Evolutionary conservation across 2,888 invertebrate species (phyloP).

Genomic region (Lithophane socia): DNA sequence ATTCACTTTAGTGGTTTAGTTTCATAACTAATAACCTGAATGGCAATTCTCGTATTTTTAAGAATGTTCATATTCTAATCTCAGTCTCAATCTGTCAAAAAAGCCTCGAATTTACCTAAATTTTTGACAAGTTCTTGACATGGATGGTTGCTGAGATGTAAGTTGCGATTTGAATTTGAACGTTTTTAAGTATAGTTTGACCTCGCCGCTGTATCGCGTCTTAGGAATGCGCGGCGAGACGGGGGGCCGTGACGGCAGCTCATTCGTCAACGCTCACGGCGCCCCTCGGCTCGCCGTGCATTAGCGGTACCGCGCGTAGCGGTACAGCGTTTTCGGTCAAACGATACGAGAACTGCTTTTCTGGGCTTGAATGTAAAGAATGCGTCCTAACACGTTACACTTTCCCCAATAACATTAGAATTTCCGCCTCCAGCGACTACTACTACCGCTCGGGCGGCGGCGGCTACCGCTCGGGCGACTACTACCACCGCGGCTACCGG

Average conservation of each 20-base stretch:
- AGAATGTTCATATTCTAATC: background rate
- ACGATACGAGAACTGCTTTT: background rate
- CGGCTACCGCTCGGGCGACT: conserved; percentile 89
- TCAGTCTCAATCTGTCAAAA: background rate
- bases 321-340: too few species aligned
- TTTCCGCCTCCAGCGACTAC: conserved; percentile 72
- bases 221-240: too few species aligned
- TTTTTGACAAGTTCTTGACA: background rate
- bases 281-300: too few species aligned
- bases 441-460: conserved; percentile 88
- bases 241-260: too few species aligned
- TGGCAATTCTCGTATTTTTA: background rate
- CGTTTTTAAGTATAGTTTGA: background rate
- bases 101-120: background rate
- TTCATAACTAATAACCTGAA: background rate
- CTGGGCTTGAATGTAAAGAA: background rate
- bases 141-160: background rate
- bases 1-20: background rate
- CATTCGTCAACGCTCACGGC: too few species aligned
- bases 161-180: background rate
- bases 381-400: background rate
- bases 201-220: too few species aligned
- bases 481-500: conserved; percentile 89
- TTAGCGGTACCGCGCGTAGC: too few species aligned
- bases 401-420: conserved; percentile 13